phyloP scores from a whole-genome alignment of 1,140 invertebrate genomes.

The Oncopodura yosiiana region DNA sequence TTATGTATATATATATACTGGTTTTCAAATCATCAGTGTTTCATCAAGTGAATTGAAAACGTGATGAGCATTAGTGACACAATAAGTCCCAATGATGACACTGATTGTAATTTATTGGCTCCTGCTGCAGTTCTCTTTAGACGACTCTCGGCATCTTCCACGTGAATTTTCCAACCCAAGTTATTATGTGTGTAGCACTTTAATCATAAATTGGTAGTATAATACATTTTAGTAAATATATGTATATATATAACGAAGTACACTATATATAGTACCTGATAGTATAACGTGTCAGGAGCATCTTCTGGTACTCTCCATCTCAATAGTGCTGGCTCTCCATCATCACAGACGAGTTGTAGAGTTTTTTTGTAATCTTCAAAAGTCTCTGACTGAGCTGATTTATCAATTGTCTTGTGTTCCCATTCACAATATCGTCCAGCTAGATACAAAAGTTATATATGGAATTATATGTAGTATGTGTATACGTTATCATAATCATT shows the following conservation, averaged over 20 bases:
- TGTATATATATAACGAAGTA: conserved; percentile 11
- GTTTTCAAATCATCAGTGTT: no score
- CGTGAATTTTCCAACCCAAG: conserved; percentile 86
- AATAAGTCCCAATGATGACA: no score
- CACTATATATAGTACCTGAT: conserved; percentile 74
- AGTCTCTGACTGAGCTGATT: conserved; percentile 51
- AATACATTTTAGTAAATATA: conserved; percentile 1
- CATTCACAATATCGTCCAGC: conserved; percentile 65
- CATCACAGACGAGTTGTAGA: conserved; percentile 60
- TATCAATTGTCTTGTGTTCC: conserved; percentile 60
- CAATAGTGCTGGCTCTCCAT: conserved; percentile 56
- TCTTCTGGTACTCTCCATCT: conserved; percentile 71
- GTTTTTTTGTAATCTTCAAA: conserved; percentile 68
- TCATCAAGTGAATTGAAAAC: no score
- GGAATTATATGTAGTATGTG: not conserved
- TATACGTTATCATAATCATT: no score
- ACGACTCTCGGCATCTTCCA: conserved; percentile 57
- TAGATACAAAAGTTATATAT: conserved; percentile 32
- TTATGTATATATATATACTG: no score
- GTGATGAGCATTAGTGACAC: no score
- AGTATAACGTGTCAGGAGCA: conserved; percentile 71
- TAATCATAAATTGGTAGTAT: conserved; percentile 35
- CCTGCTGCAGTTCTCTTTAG: no score
- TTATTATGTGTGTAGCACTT: conserved; percentile 86
- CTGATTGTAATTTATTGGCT: no score